These are phyloP conservation scores for Corythornis leucogaster DNA, from an alignment of 2,797 vertebrate species.

Conservation along the genomic window DNA sequence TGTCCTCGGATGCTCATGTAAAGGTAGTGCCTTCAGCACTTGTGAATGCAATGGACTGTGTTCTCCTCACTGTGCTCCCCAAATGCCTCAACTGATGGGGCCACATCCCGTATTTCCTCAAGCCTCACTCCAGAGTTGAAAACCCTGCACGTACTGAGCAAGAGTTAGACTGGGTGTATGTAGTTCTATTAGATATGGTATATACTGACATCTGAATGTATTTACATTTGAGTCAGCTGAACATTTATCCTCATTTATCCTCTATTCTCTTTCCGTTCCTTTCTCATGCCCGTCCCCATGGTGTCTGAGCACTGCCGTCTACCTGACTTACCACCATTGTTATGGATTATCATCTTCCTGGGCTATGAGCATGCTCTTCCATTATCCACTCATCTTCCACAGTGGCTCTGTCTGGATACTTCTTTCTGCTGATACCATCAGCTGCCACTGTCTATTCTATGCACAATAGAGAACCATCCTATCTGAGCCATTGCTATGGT, in stretches of 20 bases:
- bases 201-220: background rate
- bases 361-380: background rate
- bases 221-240: background rate
- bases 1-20: background rate
- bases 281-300: background rate
- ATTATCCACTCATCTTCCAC: constrained; percentile 2
- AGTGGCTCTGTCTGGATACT: background rate
- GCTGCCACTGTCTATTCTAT: constrained; percentile 8
- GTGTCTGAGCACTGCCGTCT: background rate
- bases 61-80: background rate
- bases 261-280: background rate
- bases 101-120: background rate
- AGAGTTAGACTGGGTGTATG: background rate
- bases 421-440: constrained; percentile 20
- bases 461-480: constrained; percentile 15
- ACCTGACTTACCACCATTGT: background rate
- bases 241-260: background rate
- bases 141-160: background rate
- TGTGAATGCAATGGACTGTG: background rate
- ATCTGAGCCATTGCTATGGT: constrained; percentile 54
- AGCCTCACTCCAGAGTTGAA: background rate
- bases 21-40: background rate
- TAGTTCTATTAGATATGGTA: background rate
- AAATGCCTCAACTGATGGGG: background rate
- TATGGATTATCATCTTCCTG: background rate